Conservation (phyloP, 64 coral and sea anemone genomes). For the Pocillopora verrucosa region DNA sequence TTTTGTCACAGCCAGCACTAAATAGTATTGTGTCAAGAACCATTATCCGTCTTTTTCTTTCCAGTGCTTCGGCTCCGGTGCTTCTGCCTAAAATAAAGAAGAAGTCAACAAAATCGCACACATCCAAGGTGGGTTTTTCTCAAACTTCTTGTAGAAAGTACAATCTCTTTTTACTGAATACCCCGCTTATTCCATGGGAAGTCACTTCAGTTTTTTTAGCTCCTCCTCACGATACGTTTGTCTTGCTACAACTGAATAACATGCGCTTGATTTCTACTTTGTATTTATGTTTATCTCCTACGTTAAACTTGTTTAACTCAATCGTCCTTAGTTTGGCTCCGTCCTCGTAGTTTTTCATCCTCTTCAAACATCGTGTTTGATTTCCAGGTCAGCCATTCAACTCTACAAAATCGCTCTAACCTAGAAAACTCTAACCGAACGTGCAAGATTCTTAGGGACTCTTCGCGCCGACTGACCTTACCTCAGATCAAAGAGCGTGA, state of each 20-base stretch:
- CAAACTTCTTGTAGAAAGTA: not conserved
- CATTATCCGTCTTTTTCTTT: not conserved
- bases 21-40: not conserved
- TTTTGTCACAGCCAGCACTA: too few relatives aligned
- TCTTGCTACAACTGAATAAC: too few relatives aligned
- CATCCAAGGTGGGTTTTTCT: slow-evolving; percentile 32
- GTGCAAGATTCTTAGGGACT: not conserved
- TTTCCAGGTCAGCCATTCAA: not conserved
- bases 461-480: not conserved
- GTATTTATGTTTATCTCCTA: too few relatives aligned
- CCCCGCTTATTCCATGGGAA: too few relatives aligned
- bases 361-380: too few relatives aligned
- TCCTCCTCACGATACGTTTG: too few relatives aligned
- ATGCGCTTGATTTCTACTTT: too few relatives aligned
- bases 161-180: too few relatives aligned
- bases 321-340: too few relatives aligned
- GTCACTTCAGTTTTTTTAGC: too few relatives aligned
- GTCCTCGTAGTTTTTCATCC: too few relatives aligned
- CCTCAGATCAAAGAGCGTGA: not conserved
- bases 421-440: not conserved
- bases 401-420: not conserved
- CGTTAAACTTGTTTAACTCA: too few relatives aligned
- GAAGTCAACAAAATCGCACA: slow-evolving; percentile 39
- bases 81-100: slow-evolving; percentile 61
- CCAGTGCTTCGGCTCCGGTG: slow-evolving; percentile 46